Base-by-base conservation (phyloP, 2,113 vertebrate genomes). In the Vulpes vulpes region DNA sequence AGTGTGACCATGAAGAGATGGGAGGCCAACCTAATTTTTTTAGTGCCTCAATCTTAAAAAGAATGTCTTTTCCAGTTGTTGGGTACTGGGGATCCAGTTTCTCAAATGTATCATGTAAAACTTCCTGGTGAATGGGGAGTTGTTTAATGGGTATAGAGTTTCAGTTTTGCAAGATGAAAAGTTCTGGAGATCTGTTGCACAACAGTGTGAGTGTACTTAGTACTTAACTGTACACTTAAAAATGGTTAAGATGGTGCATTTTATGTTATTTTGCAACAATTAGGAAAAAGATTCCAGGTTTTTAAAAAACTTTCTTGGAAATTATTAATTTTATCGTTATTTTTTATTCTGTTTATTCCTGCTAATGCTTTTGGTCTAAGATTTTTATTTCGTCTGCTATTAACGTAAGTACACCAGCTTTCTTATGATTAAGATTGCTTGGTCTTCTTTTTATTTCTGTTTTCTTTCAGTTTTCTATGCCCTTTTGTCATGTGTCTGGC, bases 11-110 rank as follows among this genome's bases (percentile, higher is more conserved):
- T 69, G 57, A 62, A 85, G 79, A 74, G 71, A 94, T n/a, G 23
- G 25, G 60, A 93, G 22, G 60, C 43, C 73, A 83, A 38, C 80
- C 53, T 91, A 27, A 62, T 35, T 81, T 92, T 97, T 95, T 64
- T 84, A 67, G 23, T 80, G 64, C 94, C 57, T 81, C 51, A 51
- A 38, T 76, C 38, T 62, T 87, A 11, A 73, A 53, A 85, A 80
- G 78, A 92, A 16, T 60, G 19, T 73, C 6, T 73, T 94, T 80
- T 84, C 38, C 51, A 73, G 27, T 43, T 85, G 57, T 81, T 84
- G 62, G 65, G 43, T 71, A 3, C n/a, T 59, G 49, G 49, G 8
- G 19, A 65, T 53, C 57, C 53, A 7, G 30, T 51, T 89, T 71
- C 62, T 71, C 60, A 62, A 16, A 59, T 74, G 20, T 53, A 38